Conservation (phyloP, 2,888 invertebrate genomes). For the Mythimna albipuncta region DNA sequence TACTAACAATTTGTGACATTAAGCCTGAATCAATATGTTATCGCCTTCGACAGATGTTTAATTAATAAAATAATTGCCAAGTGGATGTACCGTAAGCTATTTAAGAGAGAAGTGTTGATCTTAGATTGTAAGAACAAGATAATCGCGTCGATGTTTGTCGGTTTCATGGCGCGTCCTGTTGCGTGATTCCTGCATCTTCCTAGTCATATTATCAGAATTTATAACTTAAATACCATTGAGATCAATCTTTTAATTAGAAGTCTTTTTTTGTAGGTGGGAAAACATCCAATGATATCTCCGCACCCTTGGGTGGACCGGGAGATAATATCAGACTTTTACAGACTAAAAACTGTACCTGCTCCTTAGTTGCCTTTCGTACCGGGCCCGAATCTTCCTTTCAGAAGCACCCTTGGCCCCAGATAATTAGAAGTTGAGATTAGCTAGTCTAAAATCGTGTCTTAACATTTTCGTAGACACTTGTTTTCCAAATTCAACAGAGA, state of each 20-base stretch:
- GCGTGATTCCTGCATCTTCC: conserved; percentile 25
- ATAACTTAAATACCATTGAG: conserved; percentile 1
- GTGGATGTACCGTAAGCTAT: conserved; percentile 56
- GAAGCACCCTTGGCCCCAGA: too few relatives aligned
- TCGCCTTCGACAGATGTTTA: conserved; percentile 52
- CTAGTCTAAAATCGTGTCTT: conserved; percentile 7
- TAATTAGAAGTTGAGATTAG: neutral
- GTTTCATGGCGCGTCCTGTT: conserved; percentile 29
- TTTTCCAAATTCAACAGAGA: conserved; percentile 6
- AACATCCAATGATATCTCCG: too few relatives aligned
- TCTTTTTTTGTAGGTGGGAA: neutral
- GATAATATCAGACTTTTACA: too few relatives aligned
- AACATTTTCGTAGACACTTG: neutral
- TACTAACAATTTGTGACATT: conserved; percentile 46
- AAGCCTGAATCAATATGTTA: conserved; percentile 35
- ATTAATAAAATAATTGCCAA: conserved; percentile 73
- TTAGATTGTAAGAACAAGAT: conserved; percentile 47
- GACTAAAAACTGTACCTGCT: too few relatives aligned
- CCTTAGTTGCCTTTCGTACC: too few relatives aligned
- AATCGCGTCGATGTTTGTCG: conserved; percentile 45
- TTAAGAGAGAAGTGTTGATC: conserved; percentile 41
- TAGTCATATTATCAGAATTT: conserved; percentile 16
- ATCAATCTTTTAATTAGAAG: conserved; percentile 4
- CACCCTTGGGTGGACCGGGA: too few relatives aligned
- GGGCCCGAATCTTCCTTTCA: too few relatives aligned